Percentiles rank a stretch among this genome's conserved stretches.
phyloP scores from a whole-genome alignment of 1,140 invertebrate genomes.

The Pararge aegeria region DNA sequence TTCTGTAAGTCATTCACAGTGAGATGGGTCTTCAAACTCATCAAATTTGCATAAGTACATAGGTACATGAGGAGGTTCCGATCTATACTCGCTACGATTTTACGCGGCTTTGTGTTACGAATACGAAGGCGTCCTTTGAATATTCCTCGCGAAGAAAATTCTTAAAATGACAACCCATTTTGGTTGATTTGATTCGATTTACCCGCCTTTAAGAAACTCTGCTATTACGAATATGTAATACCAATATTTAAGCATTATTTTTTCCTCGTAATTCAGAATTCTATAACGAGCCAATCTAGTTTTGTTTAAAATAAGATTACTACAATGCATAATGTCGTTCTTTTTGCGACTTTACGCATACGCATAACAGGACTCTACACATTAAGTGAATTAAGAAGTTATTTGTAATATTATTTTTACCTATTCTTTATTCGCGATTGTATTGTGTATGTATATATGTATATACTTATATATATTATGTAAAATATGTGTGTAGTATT shows the following conservation, averaged over 20 bases:
- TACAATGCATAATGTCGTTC: not conserved
- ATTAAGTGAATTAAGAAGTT: too few species aligned
- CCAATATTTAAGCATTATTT: not conserved
- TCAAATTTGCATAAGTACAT: constrained; percentile 32
- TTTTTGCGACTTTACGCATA: not conserved
- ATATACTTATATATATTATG: too few species aligned
- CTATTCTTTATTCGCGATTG: too few species aligned
- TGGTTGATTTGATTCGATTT: constrained; percentile 19
- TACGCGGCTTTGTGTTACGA: constrained; percentile 20
- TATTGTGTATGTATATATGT: too few species aligned
- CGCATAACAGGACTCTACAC: too few species aligned
- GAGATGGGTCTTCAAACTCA: constrained; percentile 21
- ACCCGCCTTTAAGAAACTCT: constrained; percentile 2
- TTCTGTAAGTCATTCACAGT: constrained; percentile 16
- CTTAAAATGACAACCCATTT: constrained; percentile 12
- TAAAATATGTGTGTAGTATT: too few species aligned
- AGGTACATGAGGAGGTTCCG: constrained; percentile 27
- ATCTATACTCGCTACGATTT: constrained; percentile 27
- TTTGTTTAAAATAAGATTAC: too few species aligned
- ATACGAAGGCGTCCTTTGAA: constrained; percentile 12
- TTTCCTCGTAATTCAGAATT: not conserved
- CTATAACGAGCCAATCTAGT: too few species aligned
- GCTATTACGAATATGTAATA: not conserved
- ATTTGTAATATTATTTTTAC: too few species aligned
- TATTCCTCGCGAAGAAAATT: constrained; percentile 15